Evolutionary conservation across 2,888 invertebrate species (phyloP), one percentile per base, ranked within the genome.

Genomic region (Apamea crenata): DNA sequence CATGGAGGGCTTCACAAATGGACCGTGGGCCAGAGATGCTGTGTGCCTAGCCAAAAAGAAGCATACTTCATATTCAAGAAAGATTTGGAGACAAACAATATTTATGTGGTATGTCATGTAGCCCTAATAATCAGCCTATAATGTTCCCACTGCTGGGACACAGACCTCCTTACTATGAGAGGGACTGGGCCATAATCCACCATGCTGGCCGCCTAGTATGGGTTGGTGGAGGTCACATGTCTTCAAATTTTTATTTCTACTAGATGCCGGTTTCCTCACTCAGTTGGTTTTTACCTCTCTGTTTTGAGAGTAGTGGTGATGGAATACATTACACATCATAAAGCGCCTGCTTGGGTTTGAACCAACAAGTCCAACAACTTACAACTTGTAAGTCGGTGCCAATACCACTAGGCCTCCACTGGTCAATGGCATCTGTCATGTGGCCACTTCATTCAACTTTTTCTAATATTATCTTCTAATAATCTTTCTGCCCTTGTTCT

Each of bases 1-100:
- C 99, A 99, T 94, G 96, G 97, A 86, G 99, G 99, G 16, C 97
- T 99, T 74, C 99, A 99, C 95, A 98, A 98, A 89, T 99, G 98
- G 98, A 99, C 99, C 0, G 94, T 99, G 32, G 99, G 99, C 0
- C 99, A 99, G 96, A 97, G 99, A 90, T 98, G 98, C 87, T 97
- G 97, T 75, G 94, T 99, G 36, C 92, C 96, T 66, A 98, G 98
- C 10, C 94, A 94, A 82, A 93, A 96, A 78, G 96, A 97, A 86
- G 97, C 98, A 0, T 98, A 98, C 92, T 99, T 98, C 96, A 97
- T 99, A 47, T 98, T 97, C 47, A 97, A 97, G 76, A 98, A 99
- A 93, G 97, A 98, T 93, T 91, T 97, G 2, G 87, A 94, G 32
- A 98, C 97, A 32, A 98, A 99, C 92, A 97, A 97, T 79, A 98